Evolutionary conservation across 2,888 invertebrate genomes (phyloP), one percentile per base, ranked within the genome.

Genomic region (Melanostoma scalare): DNA sequence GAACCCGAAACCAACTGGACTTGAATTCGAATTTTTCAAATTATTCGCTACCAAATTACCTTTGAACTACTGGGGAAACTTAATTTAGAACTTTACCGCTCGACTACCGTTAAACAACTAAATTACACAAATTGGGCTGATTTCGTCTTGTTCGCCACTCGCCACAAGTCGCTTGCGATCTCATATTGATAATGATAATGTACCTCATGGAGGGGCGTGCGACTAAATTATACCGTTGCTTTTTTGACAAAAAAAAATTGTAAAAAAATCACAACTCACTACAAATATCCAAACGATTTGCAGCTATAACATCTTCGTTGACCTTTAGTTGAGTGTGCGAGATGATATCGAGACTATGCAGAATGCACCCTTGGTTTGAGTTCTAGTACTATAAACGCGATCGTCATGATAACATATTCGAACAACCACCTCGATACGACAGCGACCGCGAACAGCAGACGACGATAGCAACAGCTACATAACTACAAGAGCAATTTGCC

Each of bases 111-210:
- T 67, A 75, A 81, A 40, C 86, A 85, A 88, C 87, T 88, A 85
- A 87, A 82, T 86, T 85, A 85, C 46, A 80, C 69, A 69, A 86
- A 85, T 76, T 75, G 61, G 78, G 80, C 81, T 85, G 86, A 77
- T 85, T 87, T 86, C 85, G 85, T 87, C 86, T 86, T 87, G 87
- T 87, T 85, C 82, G 81, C 80, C 46, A 60, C 10, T 48, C 56
- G 48, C 6, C 30, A 40, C 38, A 31, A 60, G 30, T 6, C 50
- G 44, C n/a, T 35, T 50, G 50, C 38, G 10, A 10, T 36, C 30
- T 36, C 4, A 9, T 42, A 8, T 20, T 2, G 10, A 33, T 6
- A 10, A 6, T 35, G 5, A 36, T 40, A 6, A 6, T 20, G 20
- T 20, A 20, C 20, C 20, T 20, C 20, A 20, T 20, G 3, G 73